A percentile compares a stretch with the other conserved stretches of the same genome.
Evolutionary conservation across 2,797 vertebrate species (phyloP).

Genomic region (Corythornis leucogaster): DNA sequence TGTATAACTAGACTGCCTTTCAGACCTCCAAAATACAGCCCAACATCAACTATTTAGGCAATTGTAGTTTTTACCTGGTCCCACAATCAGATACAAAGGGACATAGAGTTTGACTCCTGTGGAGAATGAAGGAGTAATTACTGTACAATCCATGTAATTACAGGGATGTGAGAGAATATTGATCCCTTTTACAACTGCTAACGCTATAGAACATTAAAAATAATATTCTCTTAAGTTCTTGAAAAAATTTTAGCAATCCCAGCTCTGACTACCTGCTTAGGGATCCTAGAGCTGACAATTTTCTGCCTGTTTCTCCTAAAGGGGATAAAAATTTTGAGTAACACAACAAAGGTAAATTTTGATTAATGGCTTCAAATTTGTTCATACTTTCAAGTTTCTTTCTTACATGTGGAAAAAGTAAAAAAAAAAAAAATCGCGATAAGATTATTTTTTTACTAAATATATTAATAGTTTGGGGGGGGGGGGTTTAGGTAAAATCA

Average conservation of each 20-base stretch:
- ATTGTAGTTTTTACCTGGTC: not conserved
- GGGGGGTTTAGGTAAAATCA: not conserved
- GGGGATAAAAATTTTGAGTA: not conserved
- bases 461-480: not conserved
- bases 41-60: not conserved
- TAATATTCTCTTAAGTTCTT: not conserved
- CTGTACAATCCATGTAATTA: no score
- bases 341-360: not conserved
- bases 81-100: not conserved
- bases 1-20: not conserved
- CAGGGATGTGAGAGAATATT: no score
- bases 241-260: not conserved
- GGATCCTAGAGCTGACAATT: not conserved
- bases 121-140: no score
- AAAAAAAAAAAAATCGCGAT: not conserved
- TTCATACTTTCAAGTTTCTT: not conserved
- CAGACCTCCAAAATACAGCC: not conserved
- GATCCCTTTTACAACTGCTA: not conserved
- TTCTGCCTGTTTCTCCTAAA: not conserved
- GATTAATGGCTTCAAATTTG: not conserved
- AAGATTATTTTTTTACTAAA: not conserved
- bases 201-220: not conserved
- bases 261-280: not conserved
- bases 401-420: not conserved
- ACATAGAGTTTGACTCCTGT: not conserved